Conservation (phyloP, 2,113 vertebrate species). For the Otolemur garnettii region DNA sequence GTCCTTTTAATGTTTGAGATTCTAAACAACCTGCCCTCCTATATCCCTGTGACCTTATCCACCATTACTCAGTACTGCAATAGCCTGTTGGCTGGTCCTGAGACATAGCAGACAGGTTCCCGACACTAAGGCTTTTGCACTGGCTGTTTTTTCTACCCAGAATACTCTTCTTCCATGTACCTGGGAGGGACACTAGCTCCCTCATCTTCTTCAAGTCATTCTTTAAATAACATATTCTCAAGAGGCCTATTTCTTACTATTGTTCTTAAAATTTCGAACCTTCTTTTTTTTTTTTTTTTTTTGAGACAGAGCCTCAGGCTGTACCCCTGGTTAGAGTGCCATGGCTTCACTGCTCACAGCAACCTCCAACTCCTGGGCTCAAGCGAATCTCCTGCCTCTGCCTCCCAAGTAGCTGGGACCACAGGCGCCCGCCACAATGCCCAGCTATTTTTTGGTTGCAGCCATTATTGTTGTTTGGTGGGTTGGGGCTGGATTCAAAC, state of each 20-base stretch:
- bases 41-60: background rate
- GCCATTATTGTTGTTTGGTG: no score
- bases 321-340: no score
- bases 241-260: conserved; percentile 14
- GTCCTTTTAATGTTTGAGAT: background rate
- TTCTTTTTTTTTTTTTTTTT: background rate
- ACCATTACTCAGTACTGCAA: background rate
- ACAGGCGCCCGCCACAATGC: no score
- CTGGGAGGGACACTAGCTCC: conserved; percentile 7
- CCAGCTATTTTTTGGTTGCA: no score
- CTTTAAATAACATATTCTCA: conserved; percentile 25
- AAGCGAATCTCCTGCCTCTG: no score
- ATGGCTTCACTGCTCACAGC: no score
- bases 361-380: no score
- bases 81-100: background rate
- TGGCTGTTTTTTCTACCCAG: background rate
- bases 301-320: no score
- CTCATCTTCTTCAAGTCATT: background rate
- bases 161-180: background rate
- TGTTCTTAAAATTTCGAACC: conserved; percentile 12
- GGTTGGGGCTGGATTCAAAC: no score
- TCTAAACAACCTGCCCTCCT: conserved; percentile 2
- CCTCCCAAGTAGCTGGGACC: no score
- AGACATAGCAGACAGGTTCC: background rate
- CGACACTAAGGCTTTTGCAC: background rate